Base-by-base conservation (phyloP, 2,888 invertebrate species). In the Bibio marci region DNA sequence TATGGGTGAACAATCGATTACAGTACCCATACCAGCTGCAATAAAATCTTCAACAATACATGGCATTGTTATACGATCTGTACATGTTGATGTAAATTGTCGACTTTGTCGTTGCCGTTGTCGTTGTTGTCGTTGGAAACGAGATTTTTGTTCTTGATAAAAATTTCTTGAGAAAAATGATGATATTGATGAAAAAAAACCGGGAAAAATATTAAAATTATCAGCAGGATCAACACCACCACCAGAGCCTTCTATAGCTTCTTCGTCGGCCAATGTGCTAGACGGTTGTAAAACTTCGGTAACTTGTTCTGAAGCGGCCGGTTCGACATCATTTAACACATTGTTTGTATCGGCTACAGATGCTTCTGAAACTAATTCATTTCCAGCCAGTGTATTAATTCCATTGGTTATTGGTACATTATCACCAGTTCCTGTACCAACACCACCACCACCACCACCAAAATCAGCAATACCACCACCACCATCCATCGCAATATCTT, bases 1-100 rank as follows among this genome's bases (percentile, higher is more conserved):
- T 33, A 80, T 73, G 5, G 83, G 72, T 54, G 80, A 80, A 53
- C 86, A 86, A 8, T 76, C 55, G 0, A 59, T 58, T 28, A 57
- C 33, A 1, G 54, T 69, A 1, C 75, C 76, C 0, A 71, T 65
- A 1, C 58, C 58, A 3, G 55, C 80, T 64, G 76, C 74, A 42
- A 86, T 70, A 52, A 86, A 78, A 53, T 86, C 85, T 51, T 86
- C 86, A 40, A 79, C 76, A 52, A 86, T 83, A 49, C 86, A 86
- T 0, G 85, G 81, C 61, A 86, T 75, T 1, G 83, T 73, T 35
- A 86, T 71, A 36, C 78, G 69, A 53, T 86, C 83, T 12, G 62
- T 63, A 52, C 86, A 86, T 1, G 48, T 53, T 39, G 56, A 53
- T 26, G 48, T 55, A 43, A 56, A 54, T 35, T 62, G 59, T 2